A percentile compares a stretch with the other conserved stretches of the same genome.
These are phyloP conservation scores for Eueremaeus valkanovi DNA, from an alignment of 2,888 invertebrate genomes.

Conservation along the genomic window DNA sequence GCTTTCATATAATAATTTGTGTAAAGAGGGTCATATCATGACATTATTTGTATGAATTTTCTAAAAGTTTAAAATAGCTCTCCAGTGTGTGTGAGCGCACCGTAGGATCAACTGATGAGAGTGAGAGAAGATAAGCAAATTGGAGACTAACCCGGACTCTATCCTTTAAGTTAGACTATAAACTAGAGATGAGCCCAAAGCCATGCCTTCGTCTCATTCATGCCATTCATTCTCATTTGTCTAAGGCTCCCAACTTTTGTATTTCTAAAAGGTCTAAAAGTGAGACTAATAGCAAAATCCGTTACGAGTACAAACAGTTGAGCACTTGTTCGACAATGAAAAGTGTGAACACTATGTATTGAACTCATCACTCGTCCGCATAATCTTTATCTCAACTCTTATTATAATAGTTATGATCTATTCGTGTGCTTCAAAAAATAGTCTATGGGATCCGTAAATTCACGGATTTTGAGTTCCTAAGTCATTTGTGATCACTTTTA, in stretches of 20 bases:
- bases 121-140: not conserved
- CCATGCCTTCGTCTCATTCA: not conserved
- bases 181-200: not conserved
- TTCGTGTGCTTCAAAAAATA: too few relatives aligned
- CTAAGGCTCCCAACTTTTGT: too few relatives aligned
- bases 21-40: conserved; percentile 17
- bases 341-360: too few relatives aligned
- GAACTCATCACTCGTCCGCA: too few relatives aligned
- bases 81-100: not conserved
- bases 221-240: conserved; percentile 16
- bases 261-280: too few relatives aligned
- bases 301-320: too few relatives aligned
- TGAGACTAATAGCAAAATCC: too few relatives aligned
- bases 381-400: too few relatives aligned
- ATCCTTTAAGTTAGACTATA: not conserved
- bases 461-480: too few relatives aligned
- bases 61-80: conserved; percentile 23
- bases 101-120: not conserved
- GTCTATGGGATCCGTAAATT: too few relatives aligned
- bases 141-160: not conserved
- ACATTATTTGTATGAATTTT: conserved; percentile 15
- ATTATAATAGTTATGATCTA: too few relatives aligned
- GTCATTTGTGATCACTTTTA: not conserved
- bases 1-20: conserved; percentile 17
- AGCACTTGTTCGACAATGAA: too few relatives aligned